A percentile compares a stretch with the other conserved stretches of the same genome.
Conservation (phyloP, 2,888 invertebrate genomes). For the Synanthedon andrenaeformis region DNA sequence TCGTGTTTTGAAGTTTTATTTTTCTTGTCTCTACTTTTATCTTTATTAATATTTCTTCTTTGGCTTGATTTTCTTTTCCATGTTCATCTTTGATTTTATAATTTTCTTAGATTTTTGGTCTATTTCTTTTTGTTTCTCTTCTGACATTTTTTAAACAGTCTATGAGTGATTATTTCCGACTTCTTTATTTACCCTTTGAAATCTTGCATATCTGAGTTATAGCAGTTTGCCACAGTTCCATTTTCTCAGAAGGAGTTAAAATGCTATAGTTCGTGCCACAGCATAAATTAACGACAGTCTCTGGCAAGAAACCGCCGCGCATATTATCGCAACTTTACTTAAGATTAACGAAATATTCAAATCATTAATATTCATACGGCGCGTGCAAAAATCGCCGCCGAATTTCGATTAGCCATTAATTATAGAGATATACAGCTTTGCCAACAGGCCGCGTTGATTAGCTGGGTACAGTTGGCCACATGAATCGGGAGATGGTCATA, state of each 20-base stretch:
- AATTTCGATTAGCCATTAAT: constrained; percentile 42
- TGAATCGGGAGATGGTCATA: neutral
- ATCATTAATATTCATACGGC: constrained; percentile 52
- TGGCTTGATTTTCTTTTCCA: too few relatives aligned
- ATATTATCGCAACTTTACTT: constrained; percentile 64
- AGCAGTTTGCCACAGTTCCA: neutral
- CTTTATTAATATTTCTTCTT: too few relatives aligned
- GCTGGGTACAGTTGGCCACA: neutral
- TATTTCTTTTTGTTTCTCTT: too few relatives aligned
- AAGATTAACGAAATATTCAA: constrained; percentile 61
- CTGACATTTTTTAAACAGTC: too few relatives aligned
- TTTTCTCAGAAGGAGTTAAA: constrained; percentile 66
- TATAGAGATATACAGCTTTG: neutral
- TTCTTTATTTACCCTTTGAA: neutral
- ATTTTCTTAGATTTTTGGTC: too few relatives aligned
- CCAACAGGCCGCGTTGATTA: neutral
- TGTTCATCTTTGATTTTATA: too few relatives aligned
- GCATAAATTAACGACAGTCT: constrained; percentile 64
- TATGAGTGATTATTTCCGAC: too few relatives aligned
- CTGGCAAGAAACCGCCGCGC: constrained; percentile 61
- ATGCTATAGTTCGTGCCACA: constrained; percentile 65
- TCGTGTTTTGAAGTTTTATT: too few relatives aligned
- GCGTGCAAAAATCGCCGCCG: constrained; percentile 27
- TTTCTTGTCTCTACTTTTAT: too few relatives aligned
- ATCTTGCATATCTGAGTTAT: neutral